A percentile compares a stretch with the other conserved stretches of the same genome.
These are phyloP conservation scores for Drosophila ezoana DNA, from an alignment of 2,888 invertebrate genomes.

Conservation along the genomic window DNA sequence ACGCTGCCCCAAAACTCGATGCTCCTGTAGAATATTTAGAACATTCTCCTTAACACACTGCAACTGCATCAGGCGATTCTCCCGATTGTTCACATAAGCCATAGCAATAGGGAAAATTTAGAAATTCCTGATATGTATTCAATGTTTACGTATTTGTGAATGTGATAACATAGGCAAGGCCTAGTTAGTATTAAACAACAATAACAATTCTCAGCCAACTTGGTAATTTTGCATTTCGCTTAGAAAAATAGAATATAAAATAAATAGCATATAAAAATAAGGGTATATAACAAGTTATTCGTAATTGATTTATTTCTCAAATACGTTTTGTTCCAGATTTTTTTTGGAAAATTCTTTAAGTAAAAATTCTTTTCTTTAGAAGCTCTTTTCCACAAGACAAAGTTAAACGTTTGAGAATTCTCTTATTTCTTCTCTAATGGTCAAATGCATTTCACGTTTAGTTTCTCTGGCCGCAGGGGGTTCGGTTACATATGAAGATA, in stretches of 20 bases:
- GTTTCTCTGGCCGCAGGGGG: conserved; percentile 13
- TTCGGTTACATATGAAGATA: conserved; percentile 9
- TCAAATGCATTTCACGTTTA: conserved; percentile 16
- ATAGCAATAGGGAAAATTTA: background rate
- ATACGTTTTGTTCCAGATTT: too few relatives aligned
- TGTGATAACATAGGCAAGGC: background rate
- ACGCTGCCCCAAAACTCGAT: background rate
- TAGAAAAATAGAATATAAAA: too few relatives aligned
- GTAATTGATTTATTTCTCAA: too few relatives aligned
- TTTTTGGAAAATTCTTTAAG: too few relatives aligned
- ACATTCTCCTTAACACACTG: background rate
- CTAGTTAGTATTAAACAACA: background rate
- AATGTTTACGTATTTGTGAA: background rate
- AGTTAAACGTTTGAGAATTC: background rate
- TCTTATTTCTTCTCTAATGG: background rate
- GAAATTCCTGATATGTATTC: background rate
- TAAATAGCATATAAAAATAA: too few relatives aligned
- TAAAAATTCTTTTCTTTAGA: too few relatives aligned
- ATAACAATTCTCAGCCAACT: background rate
- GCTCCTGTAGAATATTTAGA: conserved; percentile 5
- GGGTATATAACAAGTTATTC: too few relatives aligned
- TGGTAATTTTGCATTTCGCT: background rate
- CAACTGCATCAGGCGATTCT: background rate
- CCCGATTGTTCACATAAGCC: background rate
- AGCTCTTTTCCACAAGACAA: too few relatives aligned